Evolutionary conservation across 2,113 vertebrate genomes (phyloP).

Genomic region (Zapornia atra): DNA sequence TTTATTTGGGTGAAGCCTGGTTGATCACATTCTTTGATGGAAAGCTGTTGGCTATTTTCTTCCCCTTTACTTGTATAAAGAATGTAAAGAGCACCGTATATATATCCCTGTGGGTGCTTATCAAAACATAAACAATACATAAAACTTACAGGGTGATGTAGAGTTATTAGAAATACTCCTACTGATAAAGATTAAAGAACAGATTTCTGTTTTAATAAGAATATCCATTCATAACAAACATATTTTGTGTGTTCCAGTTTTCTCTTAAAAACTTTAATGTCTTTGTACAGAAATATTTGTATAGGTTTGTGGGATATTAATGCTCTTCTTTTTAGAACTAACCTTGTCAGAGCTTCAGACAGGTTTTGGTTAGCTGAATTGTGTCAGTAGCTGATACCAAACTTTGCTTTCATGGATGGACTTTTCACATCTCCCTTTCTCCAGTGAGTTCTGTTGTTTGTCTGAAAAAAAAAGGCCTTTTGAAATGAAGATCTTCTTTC

Average conservation of each 20-base stretch:
- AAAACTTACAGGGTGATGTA: background rate
- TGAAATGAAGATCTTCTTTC: background rate
- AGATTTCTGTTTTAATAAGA: background rate
- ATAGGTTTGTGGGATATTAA: background rate
- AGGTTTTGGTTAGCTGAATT: background rate
- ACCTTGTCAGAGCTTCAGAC: background rate
- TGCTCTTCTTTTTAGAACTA: background rate
- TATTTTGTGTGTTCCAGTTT: background rate
- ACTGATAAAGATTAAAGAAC: background rate
- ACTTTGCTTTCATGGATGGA: background rate
- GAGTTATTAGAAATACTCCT: background rate
- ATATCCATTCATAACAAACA: background rate
- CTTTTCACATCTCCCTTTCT: background rate
- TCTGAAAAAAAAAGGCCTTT: background rate
- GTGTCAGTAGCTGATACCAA: background rate
- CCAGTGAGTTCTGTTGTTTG: background rate
- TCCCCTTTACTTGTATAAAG: background rate
- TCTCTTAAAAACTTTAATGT: background rate
- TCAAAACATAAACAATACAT: background rate
- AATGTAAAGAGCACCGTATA: background rate
- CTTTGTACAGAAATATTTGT: background rate
- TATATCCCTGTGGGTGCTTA: background rate
- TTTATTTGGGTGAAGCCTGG: background rate
- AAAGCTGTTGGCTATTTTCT: background rate
- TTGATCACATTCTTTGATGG: background rate